Base-by-base conservation (phyloP, 2,888 invertebrate species). In the Notodonta dromedarius region DNA sequence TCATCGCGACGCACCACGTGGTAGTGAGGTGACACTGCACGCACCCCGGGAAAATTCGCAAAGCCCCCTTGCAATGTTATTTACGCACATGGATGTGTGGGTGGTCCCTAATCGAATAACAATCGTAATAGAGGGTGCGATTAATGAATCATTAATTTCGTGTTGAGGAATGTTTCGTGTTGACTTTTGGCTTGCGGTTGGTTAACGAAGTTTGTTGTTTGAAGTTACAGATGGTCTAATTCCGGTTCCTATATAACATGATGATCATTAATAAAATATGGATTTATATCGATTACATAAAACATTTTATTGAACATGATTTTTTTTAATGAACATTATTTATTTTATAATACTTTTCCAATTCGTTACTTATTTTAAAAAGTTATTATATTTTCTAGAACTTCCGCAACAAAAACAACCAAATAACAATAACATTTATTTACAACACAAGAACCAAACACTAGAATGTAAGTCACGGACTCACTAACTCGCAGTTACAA, bases 131-230 rank as follows among this genome's bases (percentile, higher is more conserved):
- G 79, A 75, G 82, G 80, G 80, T 70, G 77, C 76, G 77, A 82
- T 82, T 90, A 90, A 91, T 89, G 88, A 90, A 84, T 90, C 86
- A 90, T 91, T 91, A 90, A 90, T 88, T 80, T 76, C 79, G 71
- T 75, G 78, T 78, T 78, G 70, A 68, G 73, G 75, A 78, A 77
- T 79, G 78, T 82, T 84, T 77, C 11, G 58, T 60, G 58, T 64
- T 78, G 83, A 83, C 86, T 86, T 89, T 82, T 85, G 85, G 83
- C 84, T 73, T 69, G 66, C 6, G 62, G 67, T 65, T 65, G 61
- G 42, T 57, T 57, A 16, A 48, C 44, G 53, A 75, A 73, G 67
- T 72, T 76, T 66, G 57, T 46, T 63, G 66, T 73, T 60, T 44
- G 56, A 67, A 65, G 67, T 62, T 63, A 56, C 60, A 56, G 44